Evolutionary conservation across 2,113 vertebrate genomes (phyloP), one percentile per base, ranked within the genome.

Genomic region (Ceyx melanurus): DNA sequence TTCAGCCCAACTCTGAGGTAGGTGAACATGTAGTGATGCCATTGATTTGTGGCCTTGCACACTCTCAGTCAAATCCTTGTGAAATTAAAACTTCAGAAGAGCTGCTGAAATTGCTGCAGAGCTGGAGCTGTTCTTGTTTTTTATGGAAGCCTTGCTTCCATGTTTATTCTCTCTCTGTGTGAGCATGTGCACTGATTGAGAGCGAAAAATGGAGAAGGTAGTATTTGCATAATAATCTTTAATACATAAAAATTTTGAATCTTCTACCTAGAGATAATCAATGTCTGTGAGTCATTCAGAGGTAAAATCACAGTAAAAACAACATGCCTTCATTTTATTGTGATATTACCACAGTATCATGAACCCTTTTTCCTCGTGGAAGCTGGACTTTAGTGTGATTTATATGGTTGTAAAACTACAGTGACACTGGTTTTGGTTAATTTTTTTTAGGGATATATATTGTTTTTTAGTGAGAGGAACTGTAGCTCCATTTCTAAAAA

Each of bases 291-390:
- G n/a, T 23, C n/a, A 23, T 29, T 42, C n/a, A 42, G 56, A 92
- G 60, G 29, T 80, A 66, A 83, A 86, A 80, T 73, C 67, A 70
- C 35, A 40, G 25, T 37, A 70, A 78, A 77, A 83, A 3, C 37
- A 66, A 4, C 0, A 3, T 33, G 15, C 29, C 29, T 89, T 73
- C 45, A 50, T 54, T 82, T 76, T 58, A 31, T 42, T 62, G 28
- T 62, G 50, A 28, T 42, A 33, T 9, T 62, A 35, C 29, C 18
- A 35, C 1, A 65, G n/a, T 0, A 0, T 10, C 43, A 57, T 40
- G 10, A 76, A 9, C 2, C 6, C 50, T 26, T 73, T 82, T 54
- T 75, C 23, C 15, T 22, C 45, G 17, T 61, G 23, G 51, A 66
- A 88, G 31, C 9, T 54, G 20, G 20, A 57, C 29, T 15, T 86